A percentile compares a stretch with the other conserved stretches of the same genome.
Conservation (phyloP, 2,113 vertebrate species). For the Thermophis baileyi region DNA sequence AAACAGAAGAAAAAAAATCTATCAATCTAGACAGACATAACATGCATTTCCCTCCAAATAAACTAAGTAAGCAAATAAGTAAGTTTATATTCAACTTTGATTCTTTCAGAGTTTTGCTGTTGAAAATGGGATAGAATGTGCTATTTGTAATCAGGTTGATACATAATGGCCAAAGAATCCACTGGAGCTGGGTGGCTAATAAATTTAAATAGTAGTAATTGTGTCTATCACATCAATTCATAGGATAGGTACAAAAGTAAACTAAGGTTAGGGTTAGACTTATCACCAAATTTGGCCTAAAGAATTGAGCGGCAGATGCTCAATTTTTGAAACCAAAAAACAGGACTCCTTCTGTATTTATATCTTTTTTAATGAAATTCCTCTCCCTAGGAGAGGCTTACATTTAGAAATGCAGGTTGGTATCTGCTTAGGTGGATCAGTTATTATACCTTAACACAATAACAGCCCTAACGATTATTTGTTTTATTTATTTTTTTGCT, state of each 20-base stretch:
- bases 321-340: neutral
- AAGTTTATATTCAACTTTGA: neutral
- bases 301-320: neutral
- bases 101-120: neutral
- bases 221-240: neutral
- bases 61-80: neutral
- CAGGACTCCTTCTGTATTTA: neutral
- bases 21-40: conserved; percentile 23
- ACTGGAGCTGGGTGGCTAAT: neutral
- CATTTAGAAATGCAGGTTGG: neutral
- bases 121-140: neutral
- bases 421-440: neutral
- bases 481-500: neutral
- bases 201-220: neutral
- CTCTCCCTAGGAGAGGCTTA: neutral
- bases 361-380: neutral
- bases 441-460: neutral
- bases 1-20: neutral
- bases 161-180: neutral
- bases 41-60: neutral
- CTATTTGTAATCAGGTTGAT: neutral
- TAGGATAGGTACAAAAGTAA: neutral
- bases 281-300: neutral
- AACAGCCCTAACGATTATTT: neutral
- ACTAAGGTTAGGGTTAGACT: neutral